phyloP scores from a whole-genome alignment of 1,140 invertebrate genomes.

The Palaemon carinicauda region DNA sequence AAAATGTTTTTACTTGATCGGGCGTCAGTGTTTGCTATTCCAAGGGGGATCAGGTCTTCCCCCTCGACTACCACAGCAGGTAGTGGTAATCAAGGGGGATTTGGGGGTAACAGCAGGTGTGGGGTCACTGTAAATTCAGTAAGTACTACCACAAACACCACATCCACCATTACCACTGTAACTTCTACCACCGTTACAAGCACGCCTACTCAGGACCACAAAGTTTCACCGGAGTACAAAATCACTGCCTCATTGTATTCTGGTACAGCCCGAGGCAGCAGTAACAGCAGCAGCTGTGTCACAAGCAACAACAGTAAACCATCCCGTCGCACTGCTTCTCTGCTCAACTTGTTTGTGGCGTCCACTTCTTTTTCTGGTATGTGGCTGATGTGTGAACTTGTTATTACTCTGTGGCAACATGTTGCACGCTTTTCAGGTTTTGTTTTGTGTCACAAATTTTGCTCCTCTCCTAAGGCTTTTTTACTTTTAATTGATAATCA shows the following conservation, averaged over 20 bases:
- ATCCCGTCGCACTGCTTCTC: conserved; percentile 81
- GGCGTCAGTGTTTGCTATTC: conserved; percentile 48
- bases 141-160: background rate
- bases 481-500: background rate
- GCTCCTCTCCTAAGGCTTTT: background rate
- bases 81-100: conserved; percentile 21
- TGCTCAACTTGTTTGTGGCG: conserved; percentile 93
- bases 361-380: conserved; percentile 83
- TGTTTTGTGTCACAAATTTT: background rate
- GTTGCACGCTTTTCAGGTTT: conserved; percentile 1
- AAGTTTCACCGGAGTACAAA: conserved; percentile 22
- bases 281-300: conserved; percentile 25
- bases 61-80: conserved; percentile 21
- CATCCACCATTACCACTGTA: conserved; percentile 72
- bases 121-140: conserved; percentile 20
- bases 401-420: conserved; percentile 49
- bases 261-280: conserved; percentile 1
- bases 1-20: conserved; percentile 60
- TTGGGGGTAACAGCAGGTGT: conserved; percentile 10
- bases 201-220: conserved; percentile 44
- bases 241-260: background rate
- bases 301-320: conserved; percentile 43
- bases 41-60: conserved; percentile 47
- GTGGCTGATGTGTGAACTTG: conserved; percentile 39
- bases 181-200: background rate